Base-by-base conservation (phyloP, 92 coral and sea anemone species). In the Porites divaricata region DNA sequence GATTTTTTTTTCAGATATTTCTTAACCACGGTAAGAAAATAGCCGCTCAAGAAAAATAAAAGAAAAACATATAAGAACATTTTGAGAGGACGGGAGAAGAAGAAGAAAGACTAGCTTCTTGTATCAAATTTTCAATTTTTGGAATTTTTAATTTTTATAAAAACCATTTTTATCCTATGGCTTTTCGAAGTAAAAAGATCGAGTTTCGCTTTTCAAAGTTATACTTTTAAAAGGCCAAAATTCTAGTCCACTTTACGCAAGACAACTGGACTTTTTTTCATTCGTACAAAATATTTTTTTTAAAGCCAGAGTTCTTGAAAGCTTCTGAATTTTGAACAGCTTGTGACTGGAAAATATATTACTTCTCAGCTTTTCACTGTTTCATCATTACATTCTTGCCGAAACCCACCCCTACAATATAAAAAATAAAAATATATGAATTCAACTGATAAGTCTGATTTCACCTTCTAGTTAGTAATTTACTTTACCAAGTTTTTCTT, bases 1-100 rank as follows among this genome's bases (percentile, higher is more conserved):
- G 76, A 70, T 54, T 26, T 35, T 35, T 35, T 3, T 35, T 68
- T 22, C 73, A 22, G 72, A 78, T 25, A 65, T 51, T 78, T 80
- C 57, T 12, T 45, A 45, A 57, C 76, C 76, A 4, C 74, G 25
- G 57, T 80, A 80, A 57, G 76, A 80, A 80, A 79, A 79, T 79
- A 79, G 75, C 66, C 75, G 75, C 52, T 79, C 53, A 11, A 16
- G 84, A 79, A 78, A 64, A 78, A 78, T 64, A 78, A 67, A 80
- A 78, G 64, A 80, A 41, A 65, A 80, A 68, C 17, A 80, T 53
- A 67, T 69, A 78, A 20, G n/a, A 20, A 66, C 20, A 28, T 80
- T 67, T 66, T 71, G 49, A 21, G 50, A 41, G 75, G 19, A 25
- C 45, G 4, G 53, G 16, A 69, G 41, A 56, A 19, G 28, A 80